Evolutionary conservation across 2,888 invertebrate species (phyloP).

Genomic region (Pyrrhia umbra): DNA sequence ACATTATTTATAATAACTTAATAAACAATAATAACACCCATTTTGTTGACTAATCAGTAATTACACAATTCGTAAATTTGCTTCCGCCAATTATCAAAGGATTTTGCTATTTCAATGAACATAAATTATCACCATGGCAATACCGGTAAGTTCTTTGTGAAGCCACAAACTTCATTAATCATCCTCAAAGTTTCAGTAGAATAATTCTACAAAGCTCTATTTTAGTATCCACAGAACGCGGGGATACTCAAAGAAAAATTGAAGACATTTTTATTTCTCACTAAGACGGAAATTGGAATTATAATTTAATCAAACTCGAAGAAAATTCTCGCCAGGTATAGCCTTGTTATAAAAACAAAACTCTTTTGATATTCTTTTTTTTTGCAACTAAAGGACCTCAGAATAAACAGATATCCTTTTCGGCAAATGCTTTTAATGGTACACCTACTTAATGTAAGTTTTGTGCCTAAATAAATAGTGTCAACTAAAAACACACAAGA

Average conservation of each 20-base stretch:
- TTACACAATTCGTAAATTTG: conserved; percentile 4
- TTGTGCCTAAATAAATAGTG: conserved; percentile 39
- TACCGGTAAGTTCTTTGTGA: conserved; percentile 36
- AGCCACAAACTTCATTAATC: conserved; percentile 52
- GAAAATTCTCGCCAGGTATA: conserved; percentile 40
- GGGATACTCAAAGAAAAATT: conserved; percentile 28
- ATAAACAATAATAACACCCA: background rate
- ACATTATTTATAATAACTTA: no score
- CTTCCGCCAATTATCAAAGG: conserved; percentile 22
- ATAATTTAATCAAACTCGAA: conserved; percentile 58
- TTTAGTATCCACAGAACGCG: conserved; percentile 27
- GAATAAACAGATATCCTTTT: conserved; percentile 37
- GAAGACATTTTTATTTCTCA: conserved; percentile 42
- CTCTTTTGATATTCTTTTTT: conserved; percentile 42
- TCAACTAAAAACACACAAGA: no score
- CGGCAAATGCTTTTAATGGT: conserved; percentile 47
- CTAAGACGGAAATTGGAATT: conserved; percentile 53
- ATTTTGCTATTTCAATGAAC: conserved; percentile 22
- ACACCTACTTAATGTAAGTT: conserved; percentile 44
- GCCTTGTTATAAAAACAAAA: conserved; percentile 39
- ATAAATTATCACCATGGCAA: conserved; percentile 43
- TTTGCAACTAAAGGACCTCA: conserved; percentile 18
- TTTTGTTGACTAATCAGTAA: conserved; percentile 1
- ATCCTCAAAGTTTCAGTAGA: conserved; percentile 41
- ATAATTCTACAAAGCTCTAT: conserved; percentile 34